Evolutionary conservation across 64 coral and sea anemone species (phyloP).

Genomic region (Cladopsammia gracilis): DNA sequence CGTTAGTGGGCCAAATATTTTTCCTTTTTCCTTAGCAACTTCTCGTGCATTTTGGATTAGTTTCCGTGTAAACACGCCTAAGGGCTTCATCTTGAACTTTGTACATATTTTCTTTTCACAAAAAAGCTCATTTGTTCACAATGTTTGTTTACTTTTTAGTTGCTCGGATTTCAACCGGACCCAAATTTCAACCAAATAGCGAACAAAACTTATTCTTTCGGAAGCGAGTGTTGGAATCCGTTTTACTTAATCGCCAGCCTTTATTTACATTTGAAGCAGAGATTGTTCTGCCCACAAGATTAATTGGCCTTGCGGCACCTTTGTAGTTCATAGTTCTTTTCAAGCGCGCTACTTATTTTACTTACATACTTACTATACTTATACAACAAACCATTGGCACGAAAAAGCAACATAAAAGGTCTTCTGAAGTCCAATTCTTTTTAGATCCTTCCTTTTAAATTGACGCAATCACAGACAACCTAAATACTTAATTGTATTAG

Average conservation of each 20-base stretch:
- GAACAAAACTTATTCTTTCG: background rate
- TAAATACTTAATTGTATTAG: background rate
- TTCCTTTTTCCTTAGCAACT: conserved; percentile 7
- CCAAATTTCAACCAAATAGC: background rate
- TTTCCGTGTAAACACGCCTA: background rate
- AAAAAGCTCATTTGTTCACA: background rate
- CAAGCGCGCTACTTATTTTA: background rate
- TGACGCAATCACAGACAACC: background rate
- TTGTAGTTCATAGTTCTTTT: background rate
- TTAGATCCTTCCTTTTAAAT: background rate
- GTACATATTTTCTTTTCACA: background rate
- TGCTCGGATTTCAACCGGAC: background rate
- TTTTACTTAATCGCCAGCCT: background rate
- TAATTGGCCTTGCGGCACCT: conserved; percentile 23
- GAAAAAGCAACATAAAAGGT: background rate
- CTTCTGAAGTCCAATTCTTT: background rate
- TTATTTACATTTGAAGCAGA: conserved; percentile 15
- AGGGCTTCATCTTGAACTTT: background rate
- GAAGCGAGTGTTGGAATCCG: conserved; percentile 16
- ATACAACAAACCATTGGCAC: background rate
- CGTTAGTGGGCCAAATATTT: background rate
- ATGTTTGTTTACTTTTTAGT: too few relatives aligned
- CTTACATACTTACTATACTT: too few relatives aligned
- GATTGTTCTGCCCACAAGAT: conserved; percentile 16
- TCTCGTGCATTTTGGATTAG: background rate